Evolutionary conservation across 2,888 invertebrate species (phyloP), one percentile per base, ranked within the genome.

Genomic region (Dryococelus australis): DNA sequence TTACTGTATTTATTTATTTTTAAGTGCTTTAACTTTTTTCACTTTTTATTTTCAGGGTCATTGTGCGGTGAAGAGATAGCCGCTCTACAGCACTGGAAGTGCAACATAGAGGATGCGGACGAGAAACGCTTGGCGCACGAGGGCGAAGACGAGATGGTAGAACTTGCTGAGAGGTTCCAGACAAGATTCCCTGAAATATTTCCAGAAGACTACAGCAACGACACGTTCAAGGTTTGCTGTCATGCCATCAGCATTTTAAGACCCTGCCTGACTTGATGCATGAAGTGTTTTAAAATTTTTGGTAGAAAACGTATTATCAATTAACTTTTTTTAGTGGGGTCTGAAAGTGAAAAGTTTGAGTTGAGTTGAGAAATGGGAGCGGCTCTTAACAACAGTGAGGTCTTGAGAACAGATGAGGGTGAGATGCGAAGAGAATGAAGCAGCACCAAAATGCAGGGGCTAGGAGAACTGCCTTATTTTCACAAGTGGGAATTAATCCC

Each of bases 91-190:
- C 92, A 93, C 43, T 97, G 97, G 97, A 92, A 92, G 83, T 92
- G 93, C 86, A 91, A 92, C 86, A 91, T 95, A 24, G 92, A 93
- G 47, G 90, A 92, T 16, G 92, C 94, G 0, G 92, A 95, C 88
- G 94, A 94, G 84, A 96, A 95, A 91, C 92, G 92, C 89, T 92
- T 97, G 84, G 94, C 96, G 0, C 92, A 93, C n/a, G 97, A 97
- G 91, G 97, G 97, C 0, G 95, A 95, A 91, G 94, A 95, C 91
- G 97, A 97, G 92, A 94, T 97, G 93, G 92, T 95, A 51, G 93
- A 95, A 86, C 92, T 97, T 35, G 97, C 95, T 24, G 95, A 96
- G 91, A 93, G 97, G 90, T 96, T 96, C 93, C 95, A 96, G 90
- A 93, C 94, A 26, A 93, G 97, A 90, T 97, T 96, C 91, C 96